Base-by-base conservation (phyloP, 2,888 invertebrate genomes). In the Caenorhabditis becei region DNA sequence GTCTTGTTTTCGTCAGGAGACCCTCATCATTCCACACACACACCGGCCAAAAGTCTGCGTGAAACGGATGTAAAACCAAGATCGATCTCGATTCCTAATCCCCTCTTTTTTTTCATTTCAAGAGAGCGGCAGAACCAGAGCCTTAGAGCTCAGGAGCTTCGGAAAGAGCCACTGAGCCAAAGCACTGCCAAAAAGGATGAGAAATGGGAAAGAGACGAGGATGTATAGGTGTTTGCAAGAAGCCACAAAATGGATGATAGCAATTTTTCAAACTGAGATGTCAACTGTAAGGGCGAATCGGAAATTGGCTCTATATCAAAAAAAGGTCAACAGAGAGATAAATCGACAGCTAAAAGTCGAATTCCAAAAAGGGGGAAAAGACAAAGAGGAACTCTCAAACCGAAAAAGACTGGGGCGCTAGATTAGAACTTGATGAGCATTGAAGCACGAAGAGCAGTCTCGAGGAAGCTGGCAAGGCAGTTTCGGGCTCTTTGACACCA, bases 361-460 rank as follows among this genome's bases (percentile, higher is more conserved):
- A 56, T 41, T 1, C 14, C 23, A 20, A 26, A 47, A 18, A 44
- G 23, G 47, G 32, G 35, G 32, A 58, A 18, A 23, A 58, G 32
- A 54, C 11, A 56, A 70, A 53, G 51, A 35, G 49, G 71, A 71
- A 71, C 53, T 58, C 37, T 20, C 54, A 26, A 58, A 35, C 53
- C 41, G 24, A 61, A 35, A 70, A 61, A 59, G 35, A 61, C 51
- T 58, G 44, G 49, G 44, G 54, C 51, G n/a, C 41, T 11, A 74
- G 59, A 74, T 66, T 59, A 66, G 74, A 28, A 74, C 66, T 74
- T 59, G 74, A 75, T 75, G 75, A 75, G 66, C 75, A 75, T 35
- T 75, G 59, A 66, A 66, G 66, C 75, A 66, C 24, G 54, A 72
- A 56, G 32, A 56, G 63, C 53, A 59, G n/a, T 49, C 20, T 32